Conservation (phyloP, 2,797 vertebrate species). For the Meda fulgida region DNA sequence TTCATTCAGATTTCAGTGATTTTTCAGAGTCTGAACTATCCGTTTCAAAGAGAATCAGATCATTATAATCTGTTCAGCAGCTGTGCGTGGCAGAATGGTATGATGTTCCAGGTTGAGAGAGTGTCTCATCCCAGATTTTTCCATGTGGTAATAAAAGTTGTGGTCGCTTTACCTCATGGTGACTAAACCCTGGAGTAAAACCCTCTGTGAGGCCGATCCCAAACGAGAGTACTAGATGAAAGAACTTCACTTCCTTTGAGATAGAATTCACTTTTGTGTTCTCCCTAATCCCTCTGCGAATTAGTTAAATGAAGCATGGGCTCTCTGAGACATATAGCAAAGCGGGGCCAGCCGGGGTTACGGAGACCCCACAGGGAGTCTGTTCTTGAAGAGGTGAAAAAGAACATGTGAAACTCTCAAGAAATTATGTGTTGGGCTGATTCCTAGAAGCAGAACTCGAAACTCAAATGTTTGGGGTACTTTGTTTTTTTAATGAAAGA, state of each 20-base stretch:
- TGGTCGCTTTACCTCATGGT: conserved; percentile 18
- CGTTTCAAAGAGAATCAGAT: neutral
- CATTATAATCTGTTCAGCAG: neutral
- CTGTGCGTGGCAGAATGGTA: neutral
- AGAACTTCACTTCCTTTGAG: conserved; percentile 43
- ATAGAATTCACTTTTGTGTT: conserved; percentile 57
- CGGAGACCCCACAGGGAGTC: conserved; percentile 47
- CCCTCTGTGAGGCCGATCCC: conserved; percentile 8
- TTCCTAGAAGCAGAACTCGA: neutral
- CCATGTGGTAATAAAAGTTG: neutral
- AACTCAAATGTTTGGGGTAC: no score
- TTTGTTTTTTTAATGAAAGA: no score
- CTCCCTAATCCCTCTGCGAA: conserved; percentile 56
- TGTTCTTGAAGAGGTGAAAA: conserved; percentile 1
- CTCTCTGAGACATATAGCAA: conserved; percentile 40
- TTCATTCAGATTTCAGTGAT: neutral
- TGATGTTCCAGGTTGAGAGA: conserved; percentile 7
- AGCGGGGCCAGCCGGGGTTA: conserved; percentile 13
- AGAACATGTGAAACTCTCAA: neutral
- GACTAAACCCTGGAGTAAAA: conserved; percentile 23
- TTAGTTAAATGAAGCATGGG: conserved; percentile 56
- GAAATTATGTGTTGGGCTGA: conserved; percentile 6
- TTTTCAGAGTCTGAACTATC: neutral
- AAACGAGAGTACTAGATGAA: conserved; percentile 50
- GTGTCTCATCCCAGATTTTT: neutral